phyloP scores from a whole-genome alignment of 2,888 invertebrate genomes.

The Pocota personata region DNA sequence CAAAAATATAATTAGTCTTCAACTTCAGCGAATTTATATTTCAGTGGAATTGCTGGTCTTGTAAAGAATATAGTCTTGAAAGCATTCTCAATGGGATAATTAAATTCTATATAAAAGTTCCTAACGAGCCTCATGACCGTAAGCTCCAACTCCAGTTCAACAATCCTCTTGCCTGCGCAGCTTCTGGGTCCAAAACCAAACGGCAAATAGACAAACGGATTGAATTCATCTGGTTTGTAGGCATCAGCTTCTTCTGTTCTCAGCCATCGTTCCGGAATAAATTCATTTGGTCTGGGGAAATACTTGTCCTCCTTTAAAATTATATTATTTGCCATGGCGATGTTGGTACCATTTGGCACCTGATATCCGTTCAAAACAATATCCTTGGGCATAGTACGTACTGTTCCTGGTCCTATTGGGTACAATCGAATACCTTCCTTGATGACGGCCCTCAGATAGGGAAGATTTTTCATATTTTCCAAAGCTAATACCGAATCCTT shows the following conservation, averaged over 20 bases:
- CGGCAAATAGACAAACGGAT: slow-evolving; percentile 82
- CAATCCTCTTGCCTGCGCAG: slow-evolving; percentile 88
- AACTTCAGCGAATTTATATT: slow-evolving; percentile 77
- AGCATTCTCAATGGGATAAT: slow-evolving; percentile 75
- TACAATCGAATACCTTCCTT: slow-evolving; percentile 88
- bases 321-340: slow-evolving; percentile 88
- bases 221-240: slow-evolving; percentile 28
- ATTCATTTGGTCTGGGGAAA: slow-evolving; percentile 85
- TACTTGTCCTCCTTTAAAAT: slow-evolving; percentile 86
- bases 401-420: slow-evolving; percentile 85
- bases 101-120: slow-evolving; percentile 77
- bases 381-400: slow-evolving; percentile 84
- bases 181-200: slow-evolving; percentile 88
- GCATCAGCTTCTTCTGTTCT: slow-evolving; percentile 75
- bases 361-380: slow-evolving; percentile 85
- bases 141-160: slow-evolving; percentile 87
- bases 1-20: slow-evolving; percentile 10
- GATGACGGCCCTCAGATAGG: slow-evolving; percentile 88
- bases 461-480: slow-evolving; percentile 83
- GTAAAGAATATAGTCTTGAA: slow-evolving; percentile 76
- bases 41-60: slow-evolving; percentile 78
- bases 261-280: slow-evolving; percentile 90
- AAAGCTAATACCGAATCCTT: slow-evolving; percentile 82
- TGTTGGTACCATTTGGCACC: slow-evolving; percentile 86
- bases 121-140: slow-evolving; percentile 75